These are phyloP conservation scores for Unio pictorum DNA, from an alignment of 2,888 invertebrate genomes.

Conservation along the genomic window DNA sequence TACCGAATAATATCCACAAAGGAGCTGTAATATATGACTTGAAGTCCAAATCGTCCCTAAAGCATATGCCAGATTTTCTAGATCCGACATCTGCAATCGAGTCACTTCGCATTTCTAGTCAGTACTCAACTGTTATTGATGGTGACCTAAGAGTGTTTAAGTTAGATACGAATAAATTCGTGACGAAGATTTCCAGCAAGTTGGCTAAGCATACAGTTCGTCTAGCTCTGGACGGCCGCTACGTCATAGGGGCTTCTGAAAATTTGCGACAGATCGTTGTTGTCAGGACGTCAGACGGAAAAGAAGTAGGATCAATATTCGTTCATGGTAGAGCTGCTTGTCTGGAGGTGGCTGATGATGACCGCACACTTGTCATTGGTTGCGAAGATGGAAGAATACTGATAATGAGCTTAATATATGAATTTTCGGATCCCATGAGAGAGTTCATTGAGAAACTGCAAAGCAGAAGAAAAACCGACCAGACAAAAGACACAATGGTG, in stretches of 20 bases:
- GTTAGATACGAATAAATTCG: slow-evolving; percentile 16
- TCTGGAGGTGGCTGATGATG: slow-evolving; percentile 54
- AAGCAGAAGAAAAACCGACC: slow-evolving; percentile 24
- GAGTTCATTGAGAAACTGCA: slow-evolving; percentile 54
- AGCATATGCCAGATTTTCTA: slow-evolving; percentile 42
- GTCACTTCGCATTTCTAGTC: slow-evolving; percentile 35
- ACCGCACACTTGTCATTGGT: slow-evolving; percentile 60
- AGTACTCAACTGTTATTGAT: slow-evolving; percentile 44
- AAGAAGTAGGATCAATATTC: slow-evolving; percentile 42
- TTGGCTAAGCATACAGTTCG: slow-evolving; percentile 22
- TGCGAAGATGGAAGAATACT: slow-evolving; percentile 61
- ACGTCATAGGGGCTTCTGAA: slow-evolving; percentile 49
- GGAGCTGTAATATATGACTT: slow-evolving; percentile 54
- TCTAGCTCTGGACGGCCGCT: slow-evolving; percentile 55
- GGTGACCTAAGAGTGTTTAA: slow-evolving; percentile 41
- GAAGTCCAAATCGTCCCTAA: slow-evolving; percentile 35
- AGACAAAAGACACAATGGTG: background rate
- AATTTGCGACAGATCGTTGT: slow-evolving; percentile 46
- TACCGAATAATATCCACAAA: slow-evolving; percentile 39
- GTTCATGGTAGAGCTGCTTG: slow-evolving; percentile 57
- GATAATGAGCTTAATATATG: slow-evolving; percentile 55
- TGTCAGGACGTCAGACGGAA: slow-evolving; percentile 43
- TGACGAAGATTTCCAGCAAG: slow-evolving; percentile 19
- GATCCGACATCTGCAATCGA: slow-evolving; percentile 34
- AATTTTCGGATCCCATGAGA: slow-evolving; percentile 50